A percentile compares a stretch with the other conserved stretches of the same genome.
phyloP scores from a whole-genome alignment of 2,113 vertebrate species.

The Ochotona princeps region DNA sequence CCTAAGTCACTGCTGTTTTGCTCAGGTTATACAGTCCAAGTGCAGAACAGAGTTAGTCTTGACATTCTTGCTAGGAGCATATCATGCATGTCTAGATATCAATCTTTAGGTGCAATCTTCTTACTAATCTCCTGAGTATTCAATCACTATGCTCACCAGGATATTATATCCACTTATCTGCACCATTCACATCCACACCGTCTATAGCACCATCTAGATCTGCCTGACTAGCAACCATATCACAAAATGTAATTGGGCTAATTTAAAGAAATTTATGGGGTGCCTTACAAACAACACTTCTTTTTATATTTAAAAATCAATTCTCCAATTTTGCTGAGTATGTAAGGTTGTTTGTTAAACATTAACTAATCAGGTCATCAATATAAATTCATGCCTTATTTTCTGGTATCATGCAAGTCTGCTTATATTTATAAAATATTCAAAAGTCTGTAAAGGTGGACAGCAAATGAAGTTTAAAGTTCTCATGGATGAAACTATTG shows the following conservation, averaged over 20 bases:
- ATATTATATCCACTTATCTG: neutral
- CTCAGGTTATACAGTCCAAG: neutral
- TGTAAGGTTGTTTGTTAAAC: conserved; percentile 24
- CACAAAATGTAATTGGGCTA: neutral
- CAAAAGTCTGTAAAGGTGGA: neutral
- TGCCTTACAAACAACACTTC: neutral
- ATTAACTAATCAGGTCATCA: neutral
- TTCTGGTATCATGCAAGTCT: neutral
- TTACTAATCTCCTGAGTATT: neutral
- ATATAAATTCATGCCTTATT: conserved; percentile 19
- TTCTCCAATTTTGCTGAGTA: conserved; percentile 13
- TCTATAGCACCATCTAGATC: neutral
- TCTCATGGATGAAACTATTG: neutral
- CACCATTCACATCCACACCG: neutral
- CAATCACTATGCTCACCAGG: neutral
- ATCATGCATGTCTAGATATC: neutral
- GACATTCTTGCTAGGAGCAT: neutral
- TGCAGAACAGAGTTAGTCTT: neutral
- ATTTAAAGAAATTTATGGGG: neutral
- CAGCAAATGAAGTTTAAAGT: conserved; percentile 28
- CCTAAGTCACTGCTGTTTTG: neutral
- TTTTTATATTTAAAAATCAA: conserved; percentile 4
- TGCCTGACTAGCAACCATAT: neutral
- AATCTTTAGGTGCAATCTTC: neutral
- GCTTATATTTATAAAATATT: conserved; percentile 37